phyloP scores from a whole-genome alignment of 2,888 invertebrate species.

The Xestoiulus laeticollis region DNA sequence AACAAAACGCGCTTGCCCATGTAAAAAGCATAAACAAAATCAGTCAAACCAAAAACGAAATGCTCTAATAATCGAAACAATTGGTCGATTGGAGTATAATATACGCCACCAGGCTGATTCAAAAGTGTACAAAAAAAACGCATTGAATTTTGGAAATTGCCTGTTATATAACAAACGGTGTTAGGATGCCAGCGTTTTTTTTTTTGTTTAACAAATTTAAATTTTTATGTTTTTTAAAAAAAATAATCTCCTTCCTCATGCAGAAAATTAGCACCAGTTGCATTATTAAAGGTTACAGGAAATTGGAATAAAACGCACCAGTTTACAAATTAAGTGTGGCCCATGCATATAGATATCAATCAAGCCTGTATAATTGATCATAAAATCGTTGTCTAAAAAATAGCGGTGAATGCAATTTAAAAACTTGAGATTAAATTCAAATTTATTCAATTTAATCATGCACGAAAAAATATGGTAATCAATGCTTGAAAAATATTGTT shows the following conservation, averaged over 20 bases:
- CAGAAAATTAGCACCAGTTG: not conserved
- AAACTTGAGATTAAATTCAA: not conserved
- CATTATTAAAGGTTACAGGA: conserved; percentile 5
- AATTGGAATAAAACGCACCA: not conserved
- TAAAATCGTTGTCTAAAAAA: not conserved
- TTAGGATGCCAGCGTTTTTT: not conserved
- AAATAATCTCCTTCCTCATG: not conserved
- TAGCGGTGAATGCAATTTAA: not conserved
- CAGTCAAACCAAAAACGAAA: conserved; percentile 29
- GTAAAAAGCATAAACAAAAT: conserved; percentile 34
- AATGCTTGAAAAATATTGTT: no score
- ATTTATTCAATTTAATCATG: no score
- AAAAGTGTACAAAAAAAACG: not conserved
- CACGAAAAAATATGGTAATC: no score
- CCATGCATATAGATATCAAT: not conserved
- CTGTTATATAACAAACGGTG: not conserved
- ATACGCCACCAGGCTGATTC: conserved; percentile 24
- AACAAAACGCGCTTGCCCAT: not conserved
- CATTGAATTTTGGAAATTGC: conserved; percentile 8
- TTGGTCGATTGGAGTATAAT: not conserved
- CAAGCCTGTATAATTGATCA: not conserved
- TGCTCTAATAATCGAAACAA: conserved; percentile 28
- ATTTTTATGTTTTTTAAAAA: not conserved
- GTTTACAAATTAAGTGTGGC: not conserved
- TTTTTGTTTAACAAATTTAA: not conserved